phyloP scores from a whole-genome alignment of 2,797 vertebrate genomes.

The Carcharodon carcharias region DNA sequence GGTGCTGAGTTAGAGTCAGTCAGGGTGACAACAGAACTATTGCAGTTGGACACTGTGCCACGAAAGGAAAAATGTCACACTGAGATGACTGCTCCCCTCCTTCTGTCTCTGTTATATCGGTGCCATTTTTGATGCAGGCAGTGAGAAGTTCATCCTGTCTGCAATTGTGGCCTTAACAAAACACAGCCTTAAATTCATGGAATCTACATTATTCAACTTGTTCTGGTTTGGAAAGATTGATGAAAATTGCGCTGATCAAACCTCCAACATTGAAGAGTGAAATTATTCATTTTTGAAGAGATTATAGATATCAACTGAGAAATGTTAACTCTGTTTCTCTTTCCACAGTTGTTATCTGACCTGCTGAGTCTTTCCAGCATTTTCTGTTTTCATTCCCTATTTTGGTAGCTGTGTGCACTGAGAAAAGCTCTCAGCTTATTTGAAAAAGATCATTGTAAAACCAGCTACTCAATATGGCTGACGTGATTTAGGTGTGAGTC shows the following conservation, averaged over 20 bases:
- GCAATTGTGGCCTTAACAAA: too few species aligned
- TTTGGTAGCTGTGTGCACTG: background rate
- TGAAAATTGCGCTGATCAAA: background rate
- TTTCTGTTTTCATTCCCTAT: background rate
- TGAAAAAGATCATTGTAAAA: background rate
- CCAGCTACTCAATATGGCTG: conserved; percentile 16
- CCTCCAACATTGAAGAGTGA: background rate
- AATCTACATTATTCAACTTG: too few species aligned
- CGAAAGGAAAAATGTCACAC: too few species aligned
- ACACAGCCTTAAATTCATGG: too few species aligned
- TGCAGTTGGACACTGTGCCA: too few species aligned
- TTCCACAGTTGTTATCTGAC: background rate
- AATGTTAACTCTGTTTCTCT: background rate
- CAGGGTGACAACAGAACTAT: too few species aligned
- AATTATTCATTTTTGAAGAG: background rate
- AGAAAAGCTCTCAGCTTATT: background rate
- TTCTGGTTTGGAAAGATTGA: background rate
- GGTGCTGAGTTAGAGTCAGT: too few species aligned
- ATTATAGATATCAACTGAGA: background rate
- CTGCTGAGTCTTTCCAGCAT: background rate
- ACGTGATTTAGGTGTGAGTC: conserved; percentile 26
- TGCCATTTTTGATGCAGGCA: too few species aligned
- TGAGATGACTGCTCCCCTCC: too few species aligned
- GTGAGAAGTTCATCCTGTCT: too few species aligned
- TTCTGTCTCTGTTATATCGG: too few species aligned